Evolutionary conservation across 2,113 vertebrate species (phyloP).

Genomic region (Chloropsis hardwickii): DNA sequence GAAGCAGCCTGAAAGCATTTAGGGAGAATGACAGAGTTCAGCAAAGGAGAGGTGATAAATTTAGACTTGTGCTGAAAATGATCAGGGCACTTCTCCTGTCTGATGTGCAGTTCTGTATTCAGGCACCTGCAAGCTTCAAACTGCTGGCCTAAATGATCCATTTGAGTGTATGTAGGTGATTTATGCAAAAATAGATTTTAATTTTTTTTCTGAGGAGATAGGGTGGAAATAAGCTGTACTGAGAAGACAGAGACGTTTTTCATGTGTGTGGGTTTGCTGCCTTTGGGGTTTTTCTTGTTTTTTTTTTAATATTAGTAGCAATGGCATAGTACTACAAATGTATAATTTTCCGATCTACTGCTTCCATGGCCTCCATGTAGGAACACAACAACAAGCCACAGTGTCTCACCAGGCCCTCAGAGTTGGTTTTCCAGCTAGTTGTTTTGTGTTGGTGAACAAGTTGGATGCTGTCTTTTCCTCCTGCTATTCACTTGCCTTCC

Average conservation of each 20-base stretch:
- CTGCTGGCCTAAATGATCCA: not conserved
- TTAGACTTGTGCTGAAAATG: not conserved
- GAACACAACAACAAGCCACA: not conserved
- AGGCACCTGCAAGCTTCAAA: not conserved
- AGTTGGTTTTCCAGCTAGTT: not conserved
- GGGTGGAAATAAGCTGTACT: not conserved
- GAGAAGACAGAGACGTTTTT: not conserved
- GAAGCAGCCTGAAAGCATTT: not conserved
- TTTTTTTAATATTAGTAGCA: not conserved
- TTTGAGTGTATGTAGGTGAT: constrained; percentile 8
- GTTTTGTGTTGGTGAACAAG: not conserved
- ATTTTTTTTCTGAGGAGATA: not conserved
- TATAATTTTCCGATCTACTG: not conserved
- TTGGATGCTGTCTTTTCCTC: not conserved
- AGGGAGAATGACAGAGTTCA: not conserved
- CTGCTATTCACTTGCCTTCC: not conserved
- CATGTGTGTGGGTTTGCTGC: not conserved
- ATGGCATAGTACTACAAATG: not conserved
- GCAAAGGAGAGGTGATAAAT: not conserved
- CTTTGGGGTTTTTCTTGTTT: not conserved
- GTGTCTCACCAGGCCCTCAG: not conserved
- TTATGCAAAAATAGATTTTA: not conserved
- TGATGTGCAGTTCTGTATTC: not conserved
- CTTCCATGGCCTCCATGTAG: not conserved
- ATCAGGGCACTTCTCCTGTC: not conserved